Percentiles rank a stretch among this genome's conserved stretches.
Evolutionary conservation across 2,113 vertebrate species (phyloP).

Genomic region (Eonycteris spelaea): DNA sequence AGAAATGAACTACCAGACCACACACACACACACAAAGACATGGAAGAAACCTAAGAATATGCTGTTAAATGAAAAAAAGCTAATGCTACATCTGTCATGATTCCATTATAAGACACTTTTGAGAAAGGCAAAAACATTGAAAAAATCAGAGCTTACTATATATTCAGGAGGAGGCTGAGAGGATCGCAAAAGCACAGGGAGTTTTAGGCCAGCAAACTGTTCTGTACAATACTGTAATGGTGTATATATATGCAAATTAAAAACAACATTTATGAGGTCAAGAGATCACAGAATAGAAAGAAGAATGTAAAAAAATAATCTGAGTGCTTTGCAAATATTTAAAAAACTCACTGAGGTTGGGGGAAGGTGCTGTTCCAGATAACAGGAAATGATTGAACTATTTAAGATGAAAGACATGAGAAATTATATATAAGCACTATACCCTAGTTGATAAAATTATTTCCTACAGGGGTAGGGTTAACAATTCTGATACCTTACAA

Average conservation of each 20-base stretch:
- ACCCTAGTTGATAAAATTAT: not conserved
- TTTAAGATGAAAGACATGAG: not conserved
- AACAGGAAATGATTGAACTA: not conserved
- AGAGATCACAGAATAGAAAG: not conserved
- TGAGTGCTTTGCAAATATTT: not conserved
- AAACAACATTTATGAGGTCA: not conserved
- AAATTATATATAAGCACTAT: not conserved
- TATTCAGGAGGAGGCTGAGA: not conserved
- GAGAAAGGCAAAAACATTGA: not conserved
- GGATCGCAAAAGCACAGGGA: not conserved
- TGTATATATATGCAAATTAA: not conserved
- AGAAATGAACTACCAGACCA: not conserved
- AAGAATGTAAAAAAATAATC: not conserved
- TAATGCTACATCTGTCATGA: not conserved
- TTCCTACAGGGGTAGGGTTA: not conserved
- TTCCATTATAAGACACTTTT: not conserved
- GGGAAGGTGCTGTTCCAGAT: not conserved
- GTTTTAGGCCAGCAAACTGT: not conserved
- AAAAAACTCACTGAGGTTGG: not conserved
- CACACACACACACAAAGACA: not conserved
- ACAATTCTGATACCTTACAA: not conserved
- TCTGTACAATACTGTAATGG: not conserved
- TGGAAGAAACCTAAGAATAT: not conserved
- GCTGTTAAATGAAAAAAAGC: not conserved
- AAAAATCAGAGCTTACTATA: not conserved